phyloP scores from a whole-genome alignment of 2,888 invertebrate genomes.

The Drosophila paracracens region DNA sequence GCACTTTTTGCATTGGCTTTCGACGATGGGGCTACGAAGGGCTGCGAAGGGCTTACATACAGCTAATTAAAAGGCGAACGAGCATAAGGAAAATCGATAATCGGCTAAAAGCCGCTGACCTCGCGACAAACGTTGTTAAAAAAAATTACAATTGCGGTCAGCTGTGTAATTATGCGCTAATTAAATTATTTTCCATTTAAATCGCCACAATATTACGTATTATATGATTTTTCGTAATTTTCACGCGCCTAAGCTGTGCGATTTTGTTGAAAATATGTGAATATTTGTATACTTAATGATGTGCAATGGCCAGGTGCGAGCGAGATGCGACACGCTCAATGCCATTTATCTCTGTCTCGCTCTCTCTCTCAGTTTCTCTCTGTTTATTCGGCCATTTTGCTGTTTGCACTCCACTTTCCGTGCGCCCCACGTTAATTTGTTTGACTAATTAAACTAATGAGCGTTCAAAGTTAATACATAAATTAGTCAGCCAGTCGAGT shows the following conservation, averaged over 20 bases:
- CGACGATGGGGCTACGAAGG: constrained; percentile 8
- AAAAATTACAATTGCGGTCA: constrained; percentile 75
- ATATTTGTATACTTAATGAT: constrained; percentile 71
- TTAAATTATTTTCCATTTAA: constrained; percentile 81
- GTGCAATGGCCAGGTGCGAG: constrained; percentile 51
- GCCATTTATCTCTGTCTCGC: not conserved
- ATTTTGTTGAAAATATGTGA: constrained; percentile 49
- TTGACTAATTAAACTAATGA: constrained; percentile 85
- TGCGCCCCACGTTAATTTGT: constrained; percentile 83
- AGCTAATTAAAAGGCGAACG: constrained; percentile 73
- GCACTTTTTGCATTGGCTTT: constrained; percentile 33
- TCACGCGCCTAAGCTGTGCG: constrained; percentile 32
- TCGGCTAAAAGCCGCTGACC: constrained; percentile 63
- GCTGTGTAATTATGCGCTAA: constrained; percentile 81
- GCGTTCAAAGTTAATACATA: constrained; percentile 84
- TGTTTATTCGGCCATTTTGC: constrained; percentile 78
- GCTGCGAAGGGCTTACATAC: constrained; percentile 68
- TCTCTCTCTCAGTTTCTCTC: constrained; percentile 20
- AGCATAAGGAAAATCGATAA: constrained; percentile 47
- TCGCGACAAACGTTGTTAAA: constrained; percentile 71
- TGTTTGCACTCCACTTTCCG: constrained; percentile 77
- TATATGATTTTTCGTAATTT: constrained; percentile 15
- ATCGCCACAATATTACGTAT: constrained; percentile 32
- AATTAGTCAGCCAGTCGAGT: constrained; percentile 65
- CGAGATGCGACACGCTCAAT: constrained; percentile 30